These are phyloP conservation scores for Hyles euphorbiae DNA, from an alignment of 1,140 invertebrate genomes.

Conservation along the genomic window DNA sequence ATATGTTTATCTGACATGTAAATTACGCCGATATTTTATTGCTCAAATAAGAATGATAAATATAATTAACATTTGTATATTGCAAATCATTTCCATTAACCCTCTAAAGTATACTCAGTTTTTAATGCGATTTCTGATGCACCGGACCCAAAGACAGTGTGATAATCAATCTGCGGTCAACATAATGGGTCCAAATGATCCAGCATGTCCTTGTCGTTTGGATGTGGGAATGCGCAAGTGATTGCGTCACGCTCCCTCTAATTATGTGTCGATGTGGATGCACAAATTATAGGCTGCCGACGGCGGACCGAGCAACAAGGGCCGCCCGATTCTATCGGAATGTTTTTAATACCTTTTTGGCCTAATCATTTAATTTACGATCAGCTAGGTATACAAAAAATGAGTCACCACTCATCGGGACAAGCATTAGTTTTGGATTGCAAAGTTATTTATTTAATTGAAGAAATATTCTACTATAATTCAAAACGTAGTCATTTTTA, in stretches of 20 bases:
- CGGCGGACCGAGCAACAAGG: slow-evolving; percentile 29
- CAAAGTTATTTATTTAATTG: too few species aligned
- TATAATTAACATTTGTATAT: too few species aligned
- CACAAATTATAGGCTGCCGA: slow-evolving; percentile 67
- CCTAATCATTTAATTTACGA: slow-evolving; percentile 18
- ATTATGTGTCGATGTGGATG: slow-evolving; percentile 63
- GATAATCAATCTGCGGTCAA: slow-evolving; percentile 52
- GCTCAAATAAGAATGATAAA: slow-evolving; percentile 22
- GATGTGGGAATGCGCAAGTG: slow-evolving; percentile 58
- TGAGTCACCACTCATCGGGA: too few species aligned
- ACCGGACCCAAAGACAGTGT: not conserved
- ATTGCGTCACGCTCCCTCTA: slow-evolving; percentile 57
- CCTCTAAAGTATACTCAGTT: too few species aligned
- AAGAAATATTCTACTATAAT: too few species aligned
- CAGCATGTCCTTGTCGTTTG: slow-evolving; percentile 56
- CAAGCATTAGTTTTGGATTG: too few species aligned
- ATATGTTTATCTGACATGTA: too few species aligned
- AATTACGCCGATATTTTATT: slow-evolving; percentile 1
- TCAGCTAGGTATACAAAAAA: too few species aligned
- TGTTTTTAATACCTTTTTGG: slow-evolving; percentile 34
- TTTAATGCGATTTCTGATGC: too few species aligned
- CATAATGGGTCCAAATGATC: slow-evolving; percentile 64
- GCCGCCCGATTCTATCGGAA: slow-evolving; percentile 28
- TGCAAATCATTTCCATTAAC: slow-evolving; percentile 9
- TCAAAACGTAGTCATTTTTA: too few species aligned